Base-by-base conservation (phyloP, 1,140 invertebrate genomes). In the Nilaparvata lugens region DNA sequence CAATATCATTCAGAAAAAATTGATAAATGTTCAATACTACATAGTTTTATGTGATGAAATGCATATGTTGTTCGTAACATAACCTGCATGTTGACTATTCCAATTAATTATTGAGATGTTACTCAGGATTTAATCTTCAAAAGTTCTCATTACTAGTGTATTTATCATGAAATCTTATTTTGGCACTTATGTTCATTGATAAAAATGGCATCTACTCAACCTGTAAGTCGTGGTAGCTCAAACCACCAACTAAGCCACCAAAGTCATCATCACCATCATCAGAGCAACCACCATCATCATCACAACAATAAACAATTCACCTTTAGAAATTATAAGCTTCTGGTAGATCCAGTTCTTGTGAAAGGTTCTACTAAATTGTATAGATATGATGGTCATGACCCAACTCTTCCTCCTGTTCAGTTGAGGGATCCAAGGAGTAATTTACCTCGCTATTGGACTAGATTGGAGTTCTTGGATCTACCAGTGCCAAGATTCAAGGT, bases 321-420 rank as follows among this genome's bases (percentile, higher is more conserved):
- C 73, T 75, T 96, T 5, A 51, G 82, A 67, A 91, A 89, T 74
- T 98, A 94, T 73, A 97, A 96, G 74, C 76, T 98, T 13, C 71
- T 98, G 11, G 84, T 90, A 52, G 95, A 98, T 76, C 94, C 95
- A 40, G 84, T 85, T 64, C 75, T 98, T 51, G 81, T 88, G 42
- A 92, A 95, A 78, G 88, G 78, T 61, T 11, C 93, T 70, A 55
- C 57, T 19, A 67, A 67, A 56, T 14, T 64, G 7, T 67, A 67
- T 45, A 52, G 93, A 71, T 95, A 93, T 71, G 93, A 97, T 83
- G 93, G 93, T 35, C 72, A 83, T 70, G 91, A 95, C 74, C 81
- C 85, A 9, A 83, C 82, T 2, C 90, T 86, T 75, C 85, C 87
- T 19, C 74, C 82, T 38, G 84, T 95, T 21, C 83, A 86, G 63